Evolutionary conservation across 30 jellyfish, hydroid and myxozoan genomes (phyloP).

Genomic region (Cassiopea andromeda): DNA sequence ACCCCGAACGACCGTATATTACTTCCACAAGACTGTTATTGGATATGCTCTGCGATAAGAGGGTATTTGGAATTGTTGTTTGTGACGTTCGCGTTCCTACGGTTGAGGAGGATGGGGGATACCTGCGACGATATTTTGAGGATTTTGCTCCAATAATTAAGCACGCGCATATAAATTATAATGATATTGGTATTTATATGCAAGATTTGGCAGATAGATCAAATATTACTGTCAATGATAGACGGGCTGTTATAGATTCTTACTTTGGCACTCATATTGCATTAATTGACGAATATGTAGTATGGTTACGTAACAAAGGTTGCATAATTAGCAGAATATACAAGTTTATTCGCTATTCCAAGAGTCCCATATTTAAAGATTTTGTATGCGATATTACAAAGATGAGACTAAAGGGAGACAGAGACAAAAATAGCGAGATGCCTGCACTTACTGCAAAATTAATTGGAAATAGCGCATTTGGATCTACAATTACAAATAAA

Average conservation of each 20-base stretch:
- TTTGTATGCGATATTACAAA: neutral
- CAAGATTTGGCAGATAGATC: neutral
- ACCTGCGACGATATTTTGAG: neutral
- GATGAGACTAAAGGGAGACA: conserved; percentile 5
- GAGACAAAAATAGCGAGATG: neutral
- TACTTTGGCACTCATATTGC: neutral
- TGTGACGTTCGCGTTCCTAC: neutral
- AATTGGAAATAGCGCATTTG: conserved; percentile 13
- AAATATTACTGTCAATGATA: neutral
- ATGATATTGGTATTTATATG: conserved; percentile 24
- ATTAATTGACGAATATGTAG: conserved; percentile 5
- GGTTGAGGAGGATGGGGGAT: too few species aligned
- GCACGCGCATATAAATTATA: neutral
- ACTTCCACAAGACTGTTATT: too few species aligned
- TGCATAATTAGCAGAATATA: neutral
- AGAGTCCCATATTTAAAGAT: neutral
- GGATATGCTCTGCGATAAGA: neutral
- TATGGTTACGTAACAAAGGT: neutral
- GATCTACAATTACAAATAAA: neutral
- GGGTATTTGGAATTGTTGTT: neutral
- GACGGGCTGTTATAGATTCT: conserved; percentile 24
- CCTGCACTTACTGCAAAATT: conserved; percentile 12
- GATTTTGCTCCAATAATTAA: conserved; percentile 37
- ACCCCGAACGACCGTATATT: neutral
- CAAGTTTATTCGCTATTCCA: neutral